Conservation (phyloP, 2,888 invertebrate species). For the Drosophila antonietae region DNA sequence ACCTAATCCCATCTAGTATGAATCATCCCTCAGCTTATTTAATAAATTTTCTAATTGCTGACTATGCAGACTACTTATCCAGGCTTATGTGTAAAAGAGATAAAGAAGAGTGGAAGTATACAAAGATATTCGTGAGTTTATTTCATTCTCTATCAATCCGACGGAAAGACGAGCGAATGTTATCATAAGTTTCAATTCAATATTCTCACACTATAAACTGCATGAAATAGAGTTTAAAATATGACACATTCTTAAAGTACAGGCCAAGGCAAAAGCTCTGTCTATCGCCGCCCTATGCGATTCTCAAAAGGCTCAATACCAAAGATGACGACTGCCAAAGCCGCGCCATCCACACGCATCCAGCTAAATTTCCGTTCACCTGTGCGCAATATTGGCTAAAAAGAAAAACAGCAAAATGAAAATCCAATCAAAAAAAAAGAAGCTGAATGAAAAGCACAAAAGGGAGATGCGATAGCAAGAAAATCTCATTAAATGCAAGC, state of each 20-base stretch:
- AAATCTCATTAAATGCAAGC: conserved; percentile 80
- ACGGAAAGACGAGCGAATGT: neutral
- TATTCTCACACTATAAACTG: neutral
- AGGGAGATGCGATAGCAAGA: conserved; percentile 4
- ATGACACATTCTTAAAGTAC: neutral
- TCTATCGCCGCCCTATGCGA: conserved; percentile 21
- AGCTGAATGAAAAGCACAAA: conserved; percentile 39
- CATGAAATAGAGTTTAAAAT: no score
- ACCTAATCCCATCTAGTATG: no score
- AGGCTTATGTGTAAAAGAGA: no score
- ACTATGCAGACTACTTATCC: no score
- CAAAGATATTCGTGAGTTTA: no score
- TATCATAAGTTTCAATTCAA: neutral
- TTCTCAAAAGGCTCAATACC: conserved; percentile 17
- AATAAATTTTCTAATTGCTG: no score
- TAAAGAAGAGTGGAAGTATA: no score
- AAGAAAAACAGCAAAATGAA: neutral
- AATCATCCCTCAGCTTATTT: no score
- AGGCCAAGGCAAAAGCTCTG: neutral
- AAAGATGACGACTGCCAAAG: conserved; percentile 11
- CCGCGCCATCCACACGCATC: neutral
- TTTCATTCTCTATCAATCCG: neutral
- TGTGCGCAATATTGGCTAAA: conserved; percentile 39
- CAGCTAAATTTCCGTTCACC: conserved; percentile 27
- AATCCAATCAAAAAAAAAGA: neutral